Conservation (phyloP, 2,888 invertebrate species). For the Gonocerus acuteangulatus region DNA sequence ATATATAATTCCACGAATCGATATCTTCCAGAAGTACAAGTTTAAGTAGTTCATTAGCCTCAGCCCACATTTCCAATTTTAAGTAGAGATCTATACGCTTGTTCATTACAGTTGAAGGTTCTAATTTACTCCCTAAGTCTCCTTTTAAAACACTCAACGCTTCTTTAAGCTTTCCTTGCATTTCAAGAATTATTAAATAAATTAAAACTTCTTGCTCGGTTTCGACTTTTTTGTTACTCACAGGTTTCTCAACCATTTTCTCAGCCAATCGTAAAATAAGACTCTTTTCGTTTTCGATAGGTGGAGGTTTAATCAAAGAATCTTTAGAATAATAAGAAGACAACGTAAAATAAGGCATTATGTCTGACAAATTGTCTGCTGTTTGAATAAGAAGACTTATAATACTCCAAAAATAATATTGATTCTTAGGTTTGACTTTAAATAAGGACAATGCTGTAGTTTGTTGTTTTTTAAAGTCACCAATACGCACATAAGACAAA, state of each 20-base stretch:
- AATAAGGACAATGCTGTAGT: constrained; percentile 81
- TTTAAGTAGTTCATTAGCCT: constrained; percentile 66
- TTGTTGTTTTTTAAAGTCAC: constrained; percentile 85
- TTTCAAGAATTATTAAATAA: constrained; percentile 73
- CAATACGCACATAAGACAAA: constrained; percentile 87
- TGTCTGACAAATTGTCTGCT: constrained; percentile 32
- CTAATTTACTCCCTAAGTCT: constrained; percentile 59
- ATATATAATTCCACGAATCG: constrained; percentile 31
- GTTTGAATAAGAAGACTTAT: constrained; percentile 95
- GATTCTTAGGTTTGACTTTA: constrained; percentile 85
- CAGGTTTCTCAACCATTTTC: constrained; percentile 85
- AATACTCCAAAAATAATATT: constrained; percentile 96
- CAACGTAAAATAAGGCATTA: constrained; percentile 17
- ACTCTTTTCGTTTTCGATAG: constrained; percentile 10
- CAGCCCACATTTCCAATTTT: constrained; percentile 64
- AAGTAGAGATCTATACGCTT: constrained; percentile 67
- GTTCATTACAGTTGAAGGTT: constrained; percentile 46
- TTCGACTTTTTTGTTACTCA: constrained; percentile 77
- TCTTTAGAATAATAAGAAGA: neutral
- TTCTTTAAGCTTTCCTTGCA: constrained; percentile 62
- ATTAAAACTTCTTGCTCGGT: constrained; percentile 90
- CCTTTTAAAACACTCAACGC: constrained; percentile 74
- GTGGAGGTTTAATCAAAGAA: constrained; percentile 10
- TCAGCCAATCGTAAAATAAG: constrained; percentile 61
- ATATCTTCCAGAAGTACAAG: constrained; percentile 62